Evolutionary conservation across 1,140 invertebrate species (phyloP).

Genomic region (Ladona fulva): DNA sequence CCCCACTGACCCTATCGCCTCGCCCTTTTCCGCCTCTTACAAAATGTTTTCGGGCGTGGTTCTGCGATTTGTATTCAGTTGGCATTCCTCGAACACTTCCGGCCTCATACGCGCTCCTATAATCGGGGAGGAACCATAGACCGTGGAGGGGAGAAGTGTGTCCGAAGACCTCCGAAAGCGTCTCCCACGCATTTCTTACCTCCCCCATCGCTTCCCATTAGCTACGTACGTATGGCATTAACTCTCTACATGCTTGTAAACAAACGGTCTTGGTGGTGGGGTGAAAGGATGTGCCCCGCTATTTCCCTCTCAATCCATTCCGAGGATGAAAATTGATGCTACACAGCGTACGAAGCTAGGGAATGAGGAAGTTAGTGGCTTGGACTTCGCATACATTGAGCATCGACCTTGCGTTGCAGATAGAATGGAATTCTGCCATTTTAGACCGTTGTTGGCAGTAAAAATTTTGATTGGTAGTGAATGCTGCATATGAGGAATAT

Average conservation of each 20-base stretch:
- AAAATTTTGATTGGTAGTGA: no score
- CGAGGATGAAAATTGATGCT: background rate
- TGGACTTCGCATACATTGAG: no score
- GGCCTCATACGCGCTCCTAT: background rate
- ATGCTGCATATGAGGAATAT: no score
- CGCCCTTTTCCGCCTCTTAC: background rate
- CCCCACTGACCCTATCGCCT: background rate
- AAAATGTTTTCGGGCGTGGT: conserved; percentile 4
- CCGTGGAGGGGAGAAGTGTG: background rate
- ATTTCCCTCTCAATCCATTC: background rate
- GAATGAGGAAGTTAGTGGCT: no score
- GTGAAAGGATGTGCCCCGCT: background rate
- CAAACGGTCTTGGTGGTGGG: background rate
- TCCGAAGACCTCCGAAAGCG: background rate
- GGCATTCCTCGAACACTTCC: background rate
- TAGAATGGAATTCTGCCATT: no score
- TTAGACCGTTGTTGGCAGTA: no score
- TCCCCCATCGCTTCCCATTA: no score
- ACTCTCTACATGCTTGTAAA: background rate
- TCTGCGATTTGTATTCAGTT: background rate
- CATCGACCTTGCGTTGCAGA: no score
- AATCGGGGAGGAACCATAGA: background rate
- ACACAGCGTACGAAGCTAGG: no score
- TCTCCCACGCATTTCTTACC: no score
- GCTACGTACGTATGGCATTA: no score